A percentile compares a stretch with the other conserved stretches of the same genome.
Evolutionary conservation across 1,140 invertebrate species (phyloP).

Genomic region (Euura saliciscinereae): DNA sequence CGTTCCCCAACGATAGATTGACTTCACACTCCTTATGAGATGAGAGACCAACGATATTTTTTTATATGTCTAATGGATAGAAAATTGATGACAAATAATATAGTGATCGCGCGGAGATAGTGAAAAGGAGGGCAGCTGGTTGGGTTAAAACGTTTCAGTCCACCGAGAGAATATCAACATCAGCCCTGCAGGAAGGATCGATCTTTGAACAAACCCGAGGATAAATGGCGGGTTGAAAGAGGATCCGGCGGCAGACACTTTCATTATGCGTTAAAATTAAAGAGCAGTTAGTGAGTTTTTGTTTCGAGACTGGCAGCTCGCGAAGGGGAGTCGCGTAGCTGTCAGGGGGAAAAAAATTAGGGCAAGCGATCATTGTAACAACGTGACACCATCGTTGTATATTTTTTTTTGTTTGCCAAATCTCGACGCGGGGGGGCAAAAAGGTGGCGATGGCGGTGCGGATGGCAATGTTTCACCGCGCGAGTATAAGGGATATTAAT

Average conservation of each 20-base stretch:
- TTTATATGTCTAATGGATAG: too few species aligned
- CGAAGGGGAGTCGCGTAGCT: background rate
- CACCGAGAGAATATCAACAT: background rate
- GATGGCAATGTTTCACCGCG: background rate
- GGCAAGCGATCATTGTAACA: background rate
- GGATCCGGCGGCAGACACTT: background rate
- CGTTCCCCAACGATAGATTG: too few species aligned
- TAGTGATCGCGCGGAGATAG: too few species aligned
- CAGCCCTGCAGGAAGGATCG: background rate
- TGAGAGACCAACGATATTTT: too few species aligned
- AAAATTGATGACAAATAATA: too few species aligned
- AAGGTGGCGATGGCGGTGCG: background rate
- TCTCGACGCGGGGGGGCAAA: background rate
- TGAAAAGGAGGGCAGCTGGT: too few species aligned
- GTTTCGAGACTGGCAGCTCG: background rate
- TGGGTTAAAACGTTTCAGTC: too few species aligned
- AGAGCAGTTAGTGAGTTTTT: constrained; percentile 8
- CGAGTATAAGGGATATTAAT: background rate
- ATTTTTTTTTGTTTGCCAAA: background rate
- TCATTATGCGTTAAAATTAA: constrained; percentile 11
- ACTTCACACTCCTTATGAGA: too few species aligned
- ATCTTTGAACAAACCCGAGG: background rate
- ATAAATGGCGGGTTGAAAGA: background rate
- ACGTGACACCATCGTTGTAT: background rate
- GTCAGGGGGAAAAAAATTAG: background rate